Percentiles rank a stretch among this genome's conserved stretches.
These are phyloP conservation scores for Leptinotarsa undecemlineata DNA, from an alignment of 1,140 invertebrate genomes.

Conservation along the genomic window DNA sequence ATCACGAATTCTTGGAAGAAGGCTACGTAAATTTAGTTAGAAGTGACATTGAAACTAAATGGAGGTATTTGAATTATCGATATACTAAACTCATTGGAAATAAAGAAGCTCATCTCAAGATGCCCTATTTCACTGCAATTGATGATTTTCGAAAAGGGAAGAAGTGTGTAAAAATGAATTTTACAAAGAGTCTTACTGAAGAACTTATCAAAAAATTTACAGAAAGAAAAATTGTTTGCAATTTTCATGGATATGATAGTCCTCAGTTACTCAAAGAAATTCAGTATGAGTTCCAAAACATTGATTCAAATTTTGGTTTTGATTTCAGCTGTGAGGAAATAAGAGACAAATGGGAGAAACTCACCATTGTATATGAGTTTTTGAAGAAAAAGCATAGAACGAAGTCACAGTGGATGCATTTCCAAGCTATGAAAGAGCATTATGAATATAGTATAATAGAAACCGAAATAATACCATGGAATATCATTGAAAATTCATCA, in stretches of 20 bases:
- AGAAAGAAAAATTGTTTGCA: constrained; percentile 1
- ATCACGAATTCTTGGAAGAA: constrained; percentile 4
- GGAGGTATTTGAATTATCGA: constrained; percentile 12
- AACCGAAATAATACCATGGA: neutral
- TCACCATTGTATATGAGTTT: constrained; percentile 11
- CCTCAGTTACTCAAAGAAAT: neutral
- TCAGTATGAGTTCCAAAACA: neutral
- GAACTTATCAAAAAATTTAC: neutral
- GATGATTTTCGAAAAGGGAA: constrained; percentile 7
- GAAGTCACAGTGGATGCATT: neutral
- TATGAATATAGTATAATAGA: neutral
- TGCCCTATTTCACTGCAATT: constrained; percentile 1
- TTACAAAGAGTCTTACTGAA: constrained; percentile 11
- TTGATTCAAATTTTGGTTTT: constrained; percentile 4
- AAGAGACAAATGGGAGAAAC: constrained; percentile 4
- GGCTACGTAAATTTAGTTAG: constrained; percentile 6
- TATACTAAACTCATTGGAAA: constrained; percentile 5
- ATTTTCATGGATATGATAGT: constrained; percentile 14
- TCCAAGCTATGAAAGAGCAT: constrained; percentile 12
- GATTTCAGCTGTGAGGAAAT: neutral
- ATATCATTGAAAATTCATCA: neutral
- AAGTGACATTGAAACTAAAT: constrained; percentile 13
- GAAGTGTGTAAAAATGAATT: constrained; percentile 1
- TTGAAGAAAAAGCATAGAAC: neutral
- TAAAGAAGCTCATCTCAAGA: neutral